Evolutionary conservation across 1,140 invertebrate genomes (phyloP), one percentile per base, ranked within the genome.

Genomic region (Nautilus pompilius): DNA sequence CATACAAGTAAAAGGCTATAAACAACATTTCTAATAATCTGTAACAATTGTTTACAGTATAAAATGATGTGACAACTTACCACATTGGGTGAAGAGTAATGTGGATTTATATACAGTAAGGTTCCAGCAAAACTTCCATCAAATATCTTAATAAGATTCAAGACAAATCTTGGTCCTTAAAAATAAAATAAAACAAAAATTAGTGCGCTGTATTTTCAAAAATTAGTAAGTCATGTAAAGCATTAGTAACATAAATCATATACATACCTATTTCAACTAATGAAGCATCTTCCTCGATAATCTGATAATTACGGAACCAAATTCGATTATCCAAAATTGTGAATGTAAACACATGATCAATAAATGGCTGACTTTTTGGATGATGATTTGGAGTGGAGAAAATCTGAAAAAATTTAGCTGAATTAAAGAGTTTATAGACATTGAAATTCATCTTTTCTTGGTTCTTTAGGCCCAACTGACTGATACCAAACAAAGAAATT

Each of bases 271-370:
- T 95, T 89, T 99, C 98, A 34, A 92, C 90, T 33, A 99, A 84
- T 51, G 92, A 93, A 66, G 93, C 94, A 85, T 95, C 93, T 85
- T 98, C 95, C 55, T 94, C 93, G 24, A 98, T 84, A 73, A 99
- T 98, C 84, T 99, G 96, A 81, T 92, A 99, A 85, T 99, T 99
- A 67, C 98, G 86, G 76, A 99, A 98, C 96, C 96, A 99, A 77
- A 99, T 95, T 68, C 93, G 88, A 65, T 96, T 92, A 78, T 99
- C 96, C 13, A 97, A 77, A 62, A 96, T 85, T 63, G 90, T 90
- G 76, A 99, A 99, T 22, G 91, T 92, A 70, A 95, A 93, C 0
- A 99, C 91, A 84, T 98, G 95, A 82, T 99, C 98, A 77, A 96
- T 89, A 79, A 99, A 99, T n/a, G 98, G 98, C 83, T 99, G 96